Conservation (phyloP, 2,888 invertebrate genomes). For the Tineola bisselliella region DNA sequence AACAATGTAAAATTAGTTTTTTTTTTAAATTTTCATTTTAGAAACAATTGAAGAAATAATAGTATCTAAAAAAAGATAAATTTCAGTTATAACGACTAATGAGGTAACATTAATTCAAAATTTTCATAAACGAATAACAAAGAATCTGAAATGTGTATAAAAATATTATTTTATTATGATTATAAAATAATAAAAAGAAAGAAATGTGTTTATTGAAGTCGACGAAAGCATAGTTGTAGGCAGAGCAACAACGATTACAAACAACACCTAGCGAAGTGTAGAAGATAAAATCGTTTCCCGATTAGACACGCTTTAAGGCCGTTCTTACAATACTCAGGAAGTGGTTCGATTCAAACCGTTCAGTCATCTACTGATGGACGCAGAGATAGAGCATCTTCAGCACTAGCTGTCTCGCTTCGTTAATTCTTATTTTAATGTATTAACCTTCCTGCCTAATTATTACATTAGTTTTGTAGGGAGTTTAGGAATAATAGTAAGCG, state of each 20-base stretch:
- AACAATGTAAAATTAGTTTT: too few species aligned
- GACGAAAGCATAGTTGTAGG: neutral
- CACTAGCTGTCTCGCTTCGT: constrained; percentile 25
- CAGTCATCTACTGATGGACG: constrained; percentile 21
- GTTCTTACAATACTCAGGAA: constrained; percentile 17
- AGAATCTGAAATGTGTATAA: too few species aligned
- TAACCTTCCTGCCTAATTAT: constrained; percentile 11
- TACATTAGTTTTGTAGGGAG: constrained; percentile 10
- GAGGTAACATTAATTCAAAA: too few species aligned
- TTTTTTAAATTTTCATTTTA: too few species aligned
- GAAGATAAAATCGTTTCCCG: constrained; percentile 37
- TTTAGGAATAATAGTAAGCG: too few species aligned
- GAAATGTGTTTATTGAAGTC: neutral
- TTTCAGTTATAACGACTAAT: too few species aligned
- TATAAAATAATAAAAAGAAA: neutral
- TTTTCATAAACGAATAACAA: too few species aligned
- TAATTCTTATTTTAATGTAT: constrained; percentile 19
- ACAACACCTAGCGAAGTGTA: constrained; percentile 12
- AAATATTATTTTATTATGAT: too few species aligned
- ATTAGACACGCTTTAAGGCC: constrained; percentile 32
- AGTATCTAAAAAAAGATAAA: too few species aligned
- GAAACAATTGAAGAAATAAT: too few species aligned
- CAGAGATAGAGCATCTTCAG: constrained; percentile 21
- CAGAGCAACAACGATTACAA: constrained; percentile 11
- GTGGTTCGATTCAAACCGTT: constrained; percentile 21